These are phyloP conservation scores for Drosophila varians DNA, from an alignment of 1,140 invertebrate genomes.

Conservation along the genomic window DNA sequence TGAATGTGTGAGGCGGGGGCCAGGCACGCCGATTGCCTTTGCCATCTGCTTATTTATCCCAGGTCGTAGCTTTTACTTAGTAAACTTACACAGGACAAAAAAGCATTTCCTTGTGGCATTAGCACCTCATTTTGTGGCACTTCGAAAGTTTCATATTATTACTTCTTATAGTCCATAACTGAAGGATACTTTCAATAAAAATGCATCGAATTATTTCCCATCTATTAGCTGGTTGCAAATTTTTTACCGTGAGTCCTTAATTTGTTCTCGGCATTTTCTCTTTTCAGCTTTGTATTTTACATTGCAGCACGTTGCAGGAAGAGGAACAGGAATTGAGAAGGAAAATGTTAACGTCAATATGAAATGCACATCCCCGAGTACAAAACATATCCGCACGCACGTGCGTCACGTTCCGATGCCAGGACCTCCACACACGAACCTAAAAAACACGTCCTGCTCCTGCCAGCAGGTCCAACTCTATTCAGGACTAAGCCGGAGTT, in stretches of 20 bases:
- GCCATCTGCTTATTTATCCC: slow-evolving; percentile 68
- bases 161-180: too few relatives aligned
- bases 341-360: slow-evolving; percentile 71
- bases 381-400: slow-evolving; percentile 56
- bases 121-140: neutral
- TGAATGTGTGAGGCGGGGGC: neutral
- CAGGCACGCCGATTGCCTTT: slow-evolving; percentile 62
- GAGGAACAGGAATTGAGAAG: slow-evolving; percentile 42
- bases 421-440: slow-evolving; percentile 18
- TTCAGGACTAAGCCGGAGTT: slow-evolving; percentile 9
- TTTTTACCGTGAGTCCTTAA: slow-evolving; percentile 15
- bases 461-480: slow-evolving; percentile 1
- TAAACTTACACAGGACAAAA: neutral
- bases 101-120: neutral
- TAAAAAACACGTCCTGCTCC: slow-evolving; percentile 41
- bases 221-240: neutral
- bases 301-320: slow-evolving; percentile 47
- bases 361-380: slow-evolving; percentile 47
- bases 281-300: slow-evolving; percentile 34
- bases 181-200: too few relatives aligned
- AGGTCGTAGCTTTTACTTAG: slow-evolving; percentile 15
- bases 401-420: slow-evolving; percentile 55
- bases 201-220: neutral
- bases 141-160: too few relatives aligned
- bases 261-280: slow-evolving; percentile 31